phyloP scores from a whole-genome alignment of 2,888 invertebrate genomes.

The Acanthosepion pharaonis region DNA sequence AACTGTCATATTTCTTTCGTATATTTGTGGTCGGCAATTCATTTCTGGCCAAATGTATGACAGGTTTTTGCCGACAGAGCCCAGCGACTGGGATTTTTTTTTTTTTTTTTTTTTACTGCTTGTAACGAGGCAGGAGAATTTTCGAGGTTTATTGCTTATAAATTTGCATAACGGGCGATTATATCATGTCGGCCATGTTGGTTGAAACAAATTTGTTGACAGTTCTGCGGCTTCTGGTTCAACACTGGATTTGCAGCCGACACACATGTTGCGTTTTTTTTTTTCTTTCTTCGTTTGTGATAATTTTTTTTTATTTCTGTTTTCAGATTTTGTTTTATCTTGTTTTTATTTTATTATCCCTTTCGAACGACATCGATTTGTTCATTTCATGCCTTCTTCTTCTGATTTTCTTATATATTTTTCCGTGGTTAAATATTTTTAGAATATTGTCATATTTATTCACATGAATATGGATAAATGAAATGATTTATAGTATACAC shows the following conservation, averaged over 20 bases:
- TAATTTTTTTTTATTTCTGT: too few relatives aligned
- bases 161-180: neutral
- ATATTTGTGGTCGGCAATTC: neutral
- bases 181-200: neutral
- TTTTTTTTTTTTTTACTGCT: neutral
- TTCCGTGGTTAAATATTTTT: too few relatives aligned
- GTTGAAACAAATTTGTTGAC: neutral
- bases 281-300: neutral
- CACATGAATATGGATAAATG: too few relatives aligned
- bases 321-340: too few relatives aligned
- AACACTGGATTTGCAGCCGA: neutral
- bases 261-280: neutral
- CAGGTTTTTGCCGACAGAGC: neutral
- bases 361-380: too few relatives aligned
- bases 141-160: neutral
- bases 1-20: neutral
- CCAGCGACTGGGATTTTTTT: neutral
- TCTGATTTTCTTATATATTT: too few relatives aligned
- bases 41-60: neutral
- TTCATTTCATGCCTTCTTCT: too few relatives aligned
- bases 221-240: neutral
- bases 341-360: too few relatives aligned
- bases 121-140: neutral
- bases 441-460: too few relatives aligned
- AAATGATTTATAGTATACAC: too few relatives aligned